phyloP scores from a whole-genome alignment of 1,140 invertebrate species.

The Paralvinella palmiformis region DNA sequence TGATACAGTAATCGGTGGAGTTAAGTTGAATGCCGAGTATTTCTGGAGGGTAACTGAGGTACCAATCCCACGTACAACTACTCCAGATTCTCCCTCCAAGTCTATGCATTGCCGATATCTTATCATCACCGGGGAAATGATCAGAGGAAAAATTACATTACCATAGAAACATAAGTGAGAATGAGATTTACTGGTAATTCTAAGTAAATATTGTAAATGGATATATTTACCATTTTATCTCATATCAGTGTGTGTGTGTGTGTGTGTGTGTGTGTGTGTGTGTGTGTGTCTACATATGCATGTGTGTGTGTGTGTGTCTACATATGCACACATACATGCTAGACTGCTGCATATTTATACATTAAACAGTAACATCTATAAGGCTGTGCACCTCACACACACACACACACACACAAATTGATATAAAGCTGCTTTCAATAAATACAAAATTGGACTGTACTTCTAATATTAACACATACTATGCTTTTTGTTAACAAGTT shows the following conservation, averaged over 20 bases:
- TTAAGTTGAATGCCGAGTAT: slow-evolving; percentile 22
- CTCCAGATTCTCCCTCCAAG: slow-evolving; percentile 91
- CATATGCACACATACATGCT: neutral
- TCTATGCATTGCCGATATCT: slow-evolving; percentile 92
- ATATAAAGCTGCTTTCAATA: too few relatives aligned
- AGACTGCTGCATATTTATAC: neutral
- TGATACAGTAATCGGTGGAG: slow-evolving; percentile 31
- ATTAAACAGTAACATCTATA: neutral
- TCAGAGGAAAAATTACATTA: neutral
- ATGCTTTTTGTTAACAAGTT: too few relatives aligned
- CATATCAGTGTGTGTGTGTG: neutral
- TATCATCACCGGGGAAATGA: slow-evolving; percentile 13
- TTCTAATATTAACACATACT: too few relatives aligned
- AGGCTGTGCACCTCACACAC: too few relatives aligned
- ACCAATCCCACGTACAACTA: slow-evolving; percentile 86
- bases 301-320: too few relatives aligned
- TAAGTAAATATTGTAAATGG: neutral
- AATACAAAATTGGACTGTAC: too few relatives aligned
- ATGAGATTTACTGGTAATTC: neutral
- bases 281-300: too few relatives aligned
- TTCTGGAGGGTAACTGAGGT: slow-evolving; percentile 62
- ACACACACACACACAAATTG: too few relatives aligned
- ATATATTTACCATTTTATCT: neutral
- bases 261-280: neutral
- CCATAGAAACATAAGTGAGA: neutral